These are phyloP conservation scores for Baronia brevicornis DNA, from an alignment of 2,888 invertebrate species.

Conservation along the genomic window DNA sequence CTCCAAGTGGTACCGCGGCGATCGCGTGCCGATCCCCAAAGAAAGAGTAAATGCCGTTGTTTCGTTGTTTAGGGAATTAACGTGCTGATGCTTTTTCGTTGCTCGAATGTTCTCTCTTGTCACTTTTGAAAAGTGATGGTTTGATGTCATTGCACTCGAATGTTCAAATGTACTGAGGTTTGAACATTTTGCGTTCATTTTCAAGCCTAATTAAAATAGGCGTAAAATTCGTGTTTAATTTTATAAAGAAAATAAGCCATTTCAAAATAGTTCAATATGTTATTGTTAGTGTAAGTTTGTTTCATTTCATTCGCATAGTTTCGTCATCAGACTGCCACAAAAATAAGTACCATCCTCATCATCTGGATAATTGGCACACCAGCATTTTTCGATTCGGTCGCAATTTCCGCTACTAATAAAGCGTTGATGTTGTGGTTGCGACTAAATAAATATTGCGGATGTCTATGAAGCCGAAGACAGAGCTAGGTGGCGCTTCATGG, in stretches of 20 bases:
- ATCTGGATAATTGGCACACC: too few species aligned
- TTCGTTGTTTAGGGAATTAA: slow-evolving; percentile 24
- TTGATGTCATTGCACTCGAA: neutral
- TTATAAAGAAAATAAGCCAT: too few species aligned
- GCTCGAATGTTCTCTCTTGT: slow-evolving; percentile 2
- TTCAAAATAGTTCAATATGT: neutral
- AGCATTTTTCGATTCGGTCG: too few species aligned
- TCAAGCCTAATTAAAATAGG: neutral
- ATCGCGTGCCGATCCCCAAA: slow-evolving; percentile 49
- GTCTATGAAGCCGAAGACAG: too few species aligned
- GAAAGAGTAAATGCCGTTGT: slow-evolving; percentile 37
- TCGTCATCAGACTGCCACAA: too few species aligned
- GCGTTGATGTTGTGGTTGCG: too few species aligned
- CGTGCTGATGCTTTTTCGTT: slow-evolving; percentile 13
- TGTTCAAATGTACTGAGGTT: neutral
- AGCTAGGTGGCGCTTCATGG: too few species aligned
- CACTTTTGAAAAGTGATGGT: neutral
- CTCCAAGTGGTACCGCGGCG: slow-evolving; percentile 54
- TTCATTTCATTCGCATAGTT: neutral
- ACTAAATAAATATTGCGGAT: too few species aligned
- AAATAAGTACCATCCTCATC: too few species aligned
- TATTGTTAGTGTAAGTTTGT: neutral
- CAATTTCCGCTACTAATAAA: too few species aligned
- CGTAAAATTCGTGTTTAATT: too few species aligned
- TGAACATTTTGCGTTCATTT: neutral